Conservation (phyloP, 2,797 vertebrate species). For the Rhabdophis nuchalis region DNA sequence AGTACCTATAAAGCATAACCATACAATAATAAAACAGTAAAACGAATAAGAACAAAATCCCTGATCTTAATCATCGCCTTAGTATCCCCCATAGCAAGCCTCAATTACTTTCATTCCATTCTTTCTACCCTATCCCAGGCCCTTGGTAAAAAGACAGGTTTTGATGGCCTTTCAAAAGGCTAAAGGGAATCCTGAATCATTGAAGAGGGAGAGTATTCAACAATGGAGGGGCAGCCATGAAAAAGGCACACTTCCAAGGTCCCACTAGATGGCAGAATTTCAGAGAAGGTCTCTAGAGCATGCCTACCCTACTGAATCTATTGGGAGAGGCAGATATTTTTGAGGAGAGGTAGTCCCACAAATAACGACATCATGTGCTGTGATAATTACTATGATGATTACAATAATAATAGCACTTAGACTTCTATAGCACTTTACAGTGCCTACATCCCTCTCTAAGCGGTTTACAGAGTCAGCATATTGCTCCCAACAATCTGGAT, state of each 20-base stretch:
- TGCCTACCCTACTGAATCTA: neutral
- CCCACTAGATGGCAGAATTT: neutral
- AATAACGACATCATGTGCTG: neutral
- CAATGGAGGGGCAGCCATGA: neutral
- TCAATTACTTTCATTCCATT: neutral
- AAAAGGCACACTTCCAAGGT: neutral
- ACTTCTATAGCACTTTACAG: too few species aligned
- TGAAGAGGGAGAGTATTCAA: neutral
- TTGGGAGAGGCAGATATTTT: neutral
- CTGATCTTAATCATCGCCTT: neutral
- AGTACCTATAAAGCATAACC: neutral
- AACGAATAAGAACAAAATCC: neutral
- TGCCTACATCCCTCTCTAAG: too few species aligned
- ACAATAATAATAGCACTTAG: too few species aligned
- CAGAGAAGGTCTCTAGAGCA: neutral
- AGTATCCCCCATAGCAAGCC: neutral
- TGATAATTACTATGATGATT: neutral
- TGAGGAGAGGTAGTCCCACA: neutral
- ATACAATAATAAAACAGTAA: neutral
- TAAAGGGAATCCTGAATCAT: neutral
- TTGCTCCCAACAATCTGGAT: too few species aligned
- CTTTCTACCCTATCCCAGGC: neutral
- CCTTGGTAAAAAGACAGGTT: neutral
- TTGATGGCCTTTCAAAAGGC: neutral
- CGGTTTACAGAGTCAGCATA: too few species aligned